Evolutionary conservation across 1,140 invertebrate species (phyloP).

Genomic region (Littorina saxatilis): DNA sequence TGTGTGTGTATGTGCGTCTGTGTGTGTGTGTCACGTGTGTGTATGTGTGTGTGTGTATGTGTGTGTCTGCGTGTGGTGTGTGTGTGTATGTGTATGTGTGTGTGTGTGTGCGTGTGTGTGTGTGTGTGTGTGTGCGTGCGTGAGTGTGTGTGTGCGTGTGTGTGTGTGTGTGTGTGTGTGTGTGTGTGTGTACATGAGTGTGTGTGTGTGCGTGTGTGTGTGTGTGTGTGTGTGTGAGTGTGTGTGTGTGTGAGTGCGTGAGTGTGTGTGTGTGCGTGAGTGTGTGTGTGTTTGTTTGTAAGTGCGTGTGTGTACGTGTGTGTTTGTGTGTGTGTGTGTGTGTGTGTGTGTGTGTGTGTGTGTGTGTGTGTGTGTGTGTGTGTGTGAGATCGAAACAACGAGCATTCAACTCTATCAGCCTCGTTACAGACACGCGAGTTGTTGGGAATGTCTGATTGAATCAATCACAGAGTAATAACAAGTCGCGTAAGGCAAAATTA

Average conservation of each 20-base stretch:
- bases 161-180: no score
- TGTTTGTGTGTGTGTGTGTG: background rate
- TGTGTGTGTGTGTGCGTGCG: background rate
- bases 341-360: background rate
- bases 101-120: background rate
- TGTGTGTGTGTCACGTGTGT: no score
- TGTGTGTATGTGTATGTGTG: background rate
- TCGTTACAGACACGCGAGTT: background rate
- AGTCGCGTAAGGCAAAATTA: background rate
- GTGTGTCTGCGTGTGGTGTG: no score
- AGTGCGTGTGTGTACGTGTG: background rate
- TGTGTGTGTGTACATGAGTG: constrained; percentile 10
- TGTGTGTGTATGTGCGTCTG: no score
- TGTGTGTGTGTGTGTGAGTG: constrained; percentile 7
- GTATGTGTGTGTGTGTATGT: no score
- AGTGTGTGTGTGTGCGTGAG: background rate
- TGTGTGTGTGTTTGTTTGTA: background rate
- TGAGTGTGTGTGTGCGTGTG: no score
- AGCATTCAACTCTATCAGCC: background rate
- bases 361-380: background rate
- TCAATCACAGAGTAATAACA: background rate
- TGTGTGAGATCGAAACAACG: background rate
- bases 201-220: constrained; percentile 20
- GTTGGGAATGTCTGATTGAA: no score
- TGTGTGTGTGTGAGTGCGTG: constrained; percentile 7